Evolutionary conservation across 53 echinoderm and acorn worm species (phyloP).

Genomic region (Temnopleurus reevesii): DNA sequence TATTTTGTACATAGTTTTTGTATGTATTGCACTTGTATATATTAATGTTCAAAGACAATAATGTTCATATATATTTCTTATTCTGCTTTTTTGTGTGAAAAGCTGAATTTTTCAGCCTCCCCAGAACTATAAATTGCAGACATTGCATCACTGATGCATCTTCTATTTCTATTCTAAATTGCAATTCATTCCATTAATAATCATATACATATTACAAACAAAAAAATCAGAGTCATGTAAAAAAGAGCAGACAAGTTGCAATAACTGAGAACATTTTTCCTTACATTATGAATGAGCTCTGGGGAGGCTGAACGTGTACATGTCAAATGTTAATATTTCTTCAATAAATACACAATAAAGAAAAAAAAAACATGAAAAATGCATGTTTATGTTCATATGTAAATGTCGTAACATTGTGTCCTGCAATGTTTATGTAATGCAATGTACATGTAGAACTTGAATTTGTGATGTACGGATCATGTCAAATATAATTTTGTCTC

Average conservation of each 20-base stretch:
- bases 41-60: constrained; percentile 47
- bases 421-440: not conserved
- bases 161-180: not conserved
- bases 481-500: constrained; percentile 34
- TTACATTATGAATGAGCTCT: not conserved
- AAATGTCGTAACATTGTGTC: not conserved
- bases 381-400: constrained; percentile 17
- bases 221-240: not conserved
- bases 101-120: constrained; percentile 33
- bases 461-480: not conserved
- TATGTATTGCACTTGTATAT: constrained; percentile 67
- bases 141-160: not conserved
- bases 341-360: constrained; percentile 38
- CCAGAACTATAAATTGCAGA: not conserved
- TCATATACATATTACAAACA: constrained; percentile 6
- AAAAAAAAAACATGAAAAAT: constrained; percentile 19
- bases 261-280: not conserved
- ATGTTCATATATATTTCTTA: constrained; percentile 22
- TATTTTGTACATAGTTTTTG: constrained; percentile 50
- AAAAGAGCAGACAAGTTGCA: not conserved
- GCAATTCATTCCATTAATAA: not conserved
- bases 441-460: not conserved
- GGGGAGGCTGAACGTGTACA: constrained; percentile 21
- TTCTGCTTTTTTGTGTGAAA: not conserved
- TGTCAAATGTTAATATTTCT: constrained; percentile 20